Conservation (phyloP, 2,888 invertebrate genomes). For the Geophilus truncorum region DNA sequence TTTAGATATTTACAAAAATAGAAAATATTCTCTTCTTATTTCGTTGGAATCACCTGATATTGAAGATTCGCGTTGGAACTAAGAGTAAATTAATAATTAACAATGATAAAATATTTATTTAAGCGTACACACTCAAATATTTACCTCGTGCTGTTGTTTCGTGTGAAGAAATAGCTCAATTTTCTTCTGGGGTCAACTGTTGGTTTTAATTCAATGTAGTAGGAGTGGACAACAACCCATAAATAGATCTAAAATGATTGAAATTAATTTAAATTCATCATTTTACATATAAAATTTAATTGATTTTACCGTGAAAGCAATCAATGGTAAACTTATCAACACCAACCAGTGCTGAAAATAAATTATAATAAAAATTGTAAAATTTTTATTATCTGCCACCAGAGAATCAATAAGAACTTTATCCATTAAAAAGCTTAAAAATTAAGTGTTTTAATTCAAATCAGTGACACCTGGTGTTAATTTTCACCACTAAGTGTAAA, state of each 20-base stretch:
- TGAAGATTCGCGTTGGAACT: background rate
- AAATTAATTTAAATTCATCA: background rate
- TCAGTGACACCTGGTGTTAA: too few species aligned
- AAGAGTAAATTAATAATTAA: background rate
- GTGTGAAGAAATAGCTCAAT: background rate
- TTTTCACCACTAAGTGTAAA: too few species aligned
- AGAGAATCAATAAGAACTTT: too few species aligned
- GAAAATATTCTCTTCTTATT: background rate
- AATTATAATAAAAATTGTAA: background rate
- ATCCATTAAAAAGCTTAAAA: too few species aligned
- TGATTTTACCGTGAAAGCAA: background rate
- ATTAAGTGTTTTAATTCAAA: too few species aligned
- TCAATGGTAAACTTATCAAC: background rate
- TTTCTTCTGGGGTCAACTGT: background rate
- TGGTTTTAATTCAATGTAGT: background rate
- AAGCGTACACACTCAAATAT: too few species aligned
- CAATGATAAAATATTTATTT: background rate
- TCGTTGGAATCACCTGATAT: background rate
- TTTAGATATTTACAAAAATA: background rate
- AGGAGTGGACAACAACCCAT: background rate
- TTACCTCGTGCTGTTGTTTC: background rate
- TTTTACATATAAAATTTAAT: background rate
- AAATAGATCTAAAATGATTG: background rate
- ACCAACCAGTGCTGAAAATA: background rate
- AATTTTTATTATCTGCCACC: too few species aligned